Evolutionary conservation across 23 tunicate species (phyloP).

Genomic region (Ascidia mentula): DNA sequence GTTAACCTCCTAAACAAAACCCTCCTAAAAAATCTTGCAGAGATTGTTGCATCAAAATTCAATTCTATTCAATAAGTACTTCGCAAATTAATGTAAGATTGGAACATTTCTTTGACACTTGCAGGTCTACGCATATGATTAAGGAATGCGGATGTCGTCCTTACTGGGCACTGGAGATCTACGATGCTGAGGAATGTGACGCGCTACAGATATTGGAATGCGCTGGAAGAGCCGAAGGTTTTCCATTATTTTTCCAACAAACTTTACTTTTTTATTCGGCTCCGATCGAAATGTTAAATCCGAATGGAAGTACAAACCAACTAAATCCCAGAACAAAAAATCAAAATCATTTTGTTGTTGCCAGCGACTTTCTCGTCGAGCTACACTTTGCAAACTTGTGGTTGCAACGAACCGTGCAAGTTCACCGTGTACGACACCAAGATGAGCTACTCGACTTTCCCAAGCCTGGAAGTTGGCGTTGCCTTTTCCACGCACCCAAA

Average conservation of each 20-base stretch:
- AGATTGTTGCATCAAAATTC: too few species aligned
- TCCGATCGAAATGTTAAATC: too few species aligned
- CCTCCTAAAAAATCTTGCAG: too few species aligned
- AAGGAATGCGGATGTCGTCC: constrained; percentile 50
- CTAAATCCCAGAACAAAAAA: too few species aligned
- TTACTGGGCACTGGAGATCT: constrained; percentile 35
- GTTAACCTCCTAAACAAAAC: too few species aligned
- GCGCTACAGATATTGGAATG: constrained; percentile 38
- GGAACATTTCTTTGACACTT: too few species aligned
- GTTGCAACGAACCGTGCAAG: constrained; percentile 37
- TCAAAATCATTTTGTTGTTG: too few species aligned
- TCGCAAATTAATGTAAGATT: too few species aligned
- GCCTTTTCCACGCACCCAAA: background rate
- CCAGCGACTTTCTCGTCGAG: constrained; percentile 10
- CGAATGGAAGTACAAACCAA: too few species aligned
- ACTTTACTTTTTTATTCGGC: too few species aligned
- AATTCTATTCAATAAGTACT: too few species aligned
- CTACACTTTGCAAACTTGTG: constrained; percentile 22
- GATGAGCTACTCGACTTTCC: constrained; percentile 39
- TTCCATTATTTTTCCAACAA: too few species aligned
- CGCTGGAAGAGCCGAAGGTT: constrained; percentile 58
- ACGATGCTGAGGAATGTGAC: constrained; percentile 33
- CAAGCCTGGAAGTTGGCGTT: constrained; percentile 45
- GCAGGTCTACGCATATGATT: constrained; percentile 21
- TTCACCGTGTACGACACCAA: constrained; percentile 31